Conservation (phyloP, 1,140 invertebrate genomes). For the Aradophagus sp. region DNA sequence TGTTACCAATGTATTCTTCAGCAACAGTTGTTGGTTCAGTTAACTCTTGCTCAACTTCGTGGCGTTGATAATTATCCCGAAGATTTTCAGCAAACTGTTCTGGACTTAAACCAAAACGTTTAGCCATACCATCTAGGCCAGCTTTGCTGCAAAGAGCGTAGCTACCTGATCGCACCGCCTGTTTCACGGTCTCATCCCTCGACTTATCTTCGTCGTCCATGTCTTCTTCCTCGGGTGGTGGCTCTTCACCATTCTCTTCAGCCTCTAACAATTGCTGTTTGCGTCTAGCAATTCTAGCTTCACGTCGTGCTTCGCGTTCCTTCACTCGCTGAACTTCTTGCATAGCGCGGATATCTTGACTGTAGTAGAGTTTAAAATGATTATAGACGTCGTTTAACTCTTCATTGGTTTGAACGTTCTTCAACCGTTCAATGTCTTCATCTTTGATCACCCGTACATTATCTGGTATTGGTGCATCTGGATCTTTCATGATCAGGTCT, state of each 20-base stretch:
- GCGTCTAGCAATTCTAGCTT: constrained; percentile 67
- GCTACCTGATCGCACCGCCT: constrained; percentile 88
- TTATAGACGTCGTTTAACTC: constrained; percentile 94
- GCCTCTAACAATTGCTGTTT: constrained; percentile 74
- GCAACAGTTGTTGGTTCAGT: constrained; percentile 87
- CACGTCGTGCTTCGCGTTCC: constrained; percentile 77
- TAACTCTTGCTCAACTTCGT: constrained; percentile 95
- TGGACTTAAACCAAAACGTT: constrained; percentile 95
- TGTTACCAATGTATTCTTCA: constrained; percentile 78
- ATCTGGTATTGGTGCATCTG: constrained; percentile 88
- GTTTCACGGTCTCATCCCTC: constrained; percentile 82
- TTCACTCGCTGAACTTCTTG: constrained; percentile 80
- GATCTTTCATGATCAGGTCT: constrained; percentile 88
- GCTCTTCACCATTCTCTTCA: constrained; percentile 79
- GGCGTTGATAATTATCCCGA: constrained; percentile 96
- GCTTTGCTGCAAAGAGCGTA: constrained; percentile 91
- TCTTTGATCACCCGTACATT: constrained; percentile 88
- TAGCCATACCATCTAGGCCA: constrained; percentile 88
- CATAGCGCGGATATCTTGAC: constrained; percentile 89
- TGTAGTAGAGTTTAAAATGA: constrained; percentile 95
- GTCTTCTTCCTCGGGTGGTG: constrained; percentile 71
- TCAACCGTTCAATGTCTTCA: constrained; percentile 89
- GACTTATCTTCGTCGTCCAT: constrained; percentile 77
- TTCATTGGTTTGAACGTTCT: constrained; percentile 89
- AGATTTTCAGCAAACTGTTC: constrained; percentile 98